These are phyloP conservation scores for Venusia cambrica DNA, from an alignment of 2,888 invertebrate species.

Conservation along the genomic window DNA sequence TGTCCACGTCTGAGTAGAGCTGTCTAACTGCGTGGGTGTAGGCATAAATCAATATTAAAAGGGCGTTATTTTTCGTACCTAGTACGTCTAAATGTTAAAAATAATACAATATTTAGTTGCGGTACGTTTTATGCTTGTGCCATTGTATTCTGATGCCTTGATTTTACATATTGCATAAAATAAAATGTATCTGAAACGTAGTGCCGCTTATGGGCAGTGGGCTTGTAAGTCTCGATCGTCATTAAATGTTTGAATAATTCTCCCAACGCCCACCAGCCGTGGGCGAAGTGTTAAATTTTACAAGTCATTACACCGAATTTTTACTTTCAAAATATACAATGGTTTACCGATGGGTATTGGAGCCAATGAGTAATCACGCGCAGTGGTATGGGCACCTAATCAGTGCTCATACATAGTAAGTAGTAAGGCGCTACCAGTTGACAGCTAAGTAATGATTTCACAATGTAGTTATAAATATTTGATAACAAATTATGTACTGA, in stretches of 20 bases:
- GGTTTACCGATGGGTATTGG: conserved; percentile 33
- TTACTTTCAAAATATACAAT: conserved; percentile 52
- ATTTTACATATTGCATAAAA: conserved; percentile 11
- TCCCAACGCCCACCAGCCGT: conserved; percentile 47
- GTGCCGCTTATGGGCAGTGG: conserved; percentile 33
- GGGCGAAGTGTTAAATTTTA: conserved; percentile 73
- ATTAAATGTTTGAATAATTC: conserved; percentile 67
- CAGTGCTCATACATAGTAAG: no score
- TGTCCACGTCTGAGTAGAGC: no score
- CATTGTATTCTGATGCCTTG: conserved; percentile 10
- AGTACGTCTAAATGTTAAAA: no score
- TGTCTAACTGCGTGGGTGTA: no score
- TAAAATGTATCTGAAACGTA: conserved; percentile 13
- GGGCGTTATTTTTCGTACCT: no score
- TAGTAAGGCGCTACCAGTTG: no score
- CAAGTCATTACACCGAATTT: conserved; percentile 63
- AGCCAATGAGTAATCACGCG: conserved; percentile 26
- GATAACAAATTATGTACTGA: no score
- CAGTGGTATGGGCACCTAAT: no score
- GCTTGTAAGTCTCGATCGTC: conserved; percentile 49
- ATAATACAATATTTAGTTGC: no score
- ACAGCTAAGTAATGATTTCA: no score
- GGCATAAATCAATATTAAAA: no score
- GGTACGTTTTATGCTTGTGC: conserved; percentile 4
- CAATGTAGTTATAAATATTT: no score